Base-by-base conservation (phyloP, 2,797 vertebrate genomes). In the Lagorchestes hirsutus region DNA sequence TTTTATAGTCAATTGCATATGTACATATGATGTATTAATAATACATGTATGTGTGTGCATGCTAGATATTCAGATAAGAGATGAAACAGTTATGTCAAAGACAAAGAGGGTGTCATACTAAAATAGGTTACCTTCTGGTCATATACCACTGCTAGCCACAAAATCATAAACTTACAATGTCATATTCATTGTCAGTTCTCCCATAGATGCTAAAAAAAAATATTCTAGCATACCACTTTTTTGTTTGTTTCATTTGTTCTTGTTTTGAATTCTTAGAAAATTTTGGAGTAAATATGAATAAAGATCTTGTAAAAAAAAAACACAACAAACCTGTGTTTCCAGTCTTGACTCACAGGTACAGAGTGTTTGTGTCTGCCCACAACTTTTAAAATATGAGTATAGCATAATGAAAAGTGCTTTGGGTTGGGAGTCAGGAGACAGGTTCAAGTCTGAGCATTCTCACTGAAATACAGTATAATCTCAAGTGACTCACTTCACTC, bases 221-320 rank as follows among this genome's bases (percentile, higher is more conserved):
- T 93, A 95, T 27, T 91, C 5, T n/a, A 95, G 58, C 54, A 58
- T 95, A 93, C 24, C 92, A 95, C 52, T 58, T 10, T 90, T 87
- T 16, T 56, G 5, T 92, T 90, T 96, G 56, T 91, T 27, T 14
- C 82, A 57, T 93, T 96, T 46, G 59, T 13, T 28, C 2, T 14
- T 62, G 54, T 94, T 50, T 94, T 94, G 13, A 50, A n/a, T 95
- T 91, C 91, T 52, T 52, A 46, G 8, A 46, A 93, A 5, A 93
- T 0, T 95, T 95, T 94, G 93, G 92, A 95, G 87, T 94, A 94
- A 92, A 5, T 40, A 92, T 12, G 92, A 94, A 91, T 0, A 90
- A 95, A 54, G 9, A 91, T 92, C 94, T 54, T 94, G 5, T n/a
- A 92, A 95, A 82, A 95, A 31, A 46, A 93, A 95, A 82, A 95